phyloP scores from a whole-genome alignment of 37 sponge, comb jelly and placozoan genomes.

The Halisarca cf. caerulea region DNA sequence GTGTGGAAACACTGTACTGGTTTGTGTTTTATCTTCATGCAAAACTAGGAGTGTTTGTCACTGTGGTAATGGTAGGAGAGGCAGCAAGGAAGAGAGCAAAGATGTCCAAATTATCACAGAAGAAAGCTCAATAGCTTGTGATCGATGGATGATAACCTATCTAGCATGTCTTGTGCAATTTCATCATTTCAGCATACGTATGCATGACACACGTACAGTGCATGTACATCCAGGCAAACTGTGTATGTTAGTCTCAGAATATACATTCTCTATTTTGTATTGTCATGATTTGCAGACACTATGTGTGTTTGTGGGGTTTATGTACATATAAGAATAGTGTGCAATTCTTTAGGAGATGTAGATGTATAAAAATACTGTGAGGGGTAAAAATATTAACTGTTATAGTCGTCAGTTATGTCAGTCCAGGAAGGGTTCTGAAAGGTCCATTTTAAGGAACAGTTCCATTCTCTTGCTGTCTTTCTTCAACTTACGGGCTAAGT shows the following conservation, averaged over 20 bases:
- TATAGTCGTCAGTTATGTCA: too few relatives aligned
- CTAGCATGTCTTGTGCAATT: neutral
- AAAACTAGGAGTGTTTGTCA: neutral
- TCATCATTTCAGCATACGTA: too few relatives aligned
- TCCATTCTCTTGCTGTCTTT: neutral
- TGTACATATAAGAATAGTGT: too few relatives aligned
- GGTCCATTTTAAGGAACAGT: constrained; percentile 2
- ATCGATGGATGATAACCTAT: neutral
- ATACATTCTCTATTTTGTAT: too few relatives aligned
- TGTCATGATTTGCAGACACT: too few relatives aligned
- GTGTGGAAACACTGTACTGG: neutral
- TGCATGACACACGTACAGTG: too few relatives aligned
- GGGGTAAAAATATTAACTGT: too few relatives aligned
- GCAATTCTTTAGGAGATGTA: too few relatives aligned
- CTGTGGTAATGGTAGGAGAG: neutral
- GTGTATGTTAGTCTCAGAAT: too few relatives aligned
- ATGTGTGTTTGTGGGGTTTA: too few relatives aligned
- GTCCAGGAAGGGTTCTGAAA: neutral
- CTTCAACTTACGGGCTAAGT: constrained; percentile 2
- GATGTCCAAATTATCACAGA: neutral
- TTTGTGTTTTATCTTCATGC: neutral
- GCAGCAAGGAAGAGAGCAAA: neutral
- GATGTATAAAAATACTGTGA: too few relatives aligned
- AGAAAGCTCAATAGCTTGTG: neutral
- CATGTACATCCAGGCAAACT: too few relatives aligned